Conservation (phyloP, 1,140 invertebrate genomes). For the Oreohelix idahoensis region DNA sequence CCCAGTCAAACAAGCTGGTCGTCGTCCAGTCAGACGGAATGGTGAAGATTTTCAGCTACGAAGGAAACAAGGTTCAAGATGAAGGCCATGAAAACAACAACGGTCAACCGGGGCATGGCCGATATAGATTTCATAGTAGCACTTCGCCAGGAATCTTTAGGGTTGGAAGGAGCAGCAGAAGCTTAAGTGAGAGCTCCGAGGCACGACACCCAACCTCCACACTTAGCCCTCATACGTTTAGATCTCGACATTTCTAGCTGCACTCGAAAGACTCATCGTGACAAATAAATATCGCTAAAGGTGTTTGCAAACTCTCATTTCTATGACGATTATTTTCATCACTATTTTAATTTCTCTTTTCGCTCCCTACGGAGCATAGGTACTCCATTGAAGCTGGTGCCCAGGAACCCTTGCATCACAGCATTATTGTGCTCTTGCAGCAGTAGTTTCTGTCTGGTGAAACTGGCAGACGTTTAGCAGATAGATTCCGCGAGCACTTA, state of each 20-base stretch:
- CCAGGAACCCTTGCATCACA: too few relatives aligned
- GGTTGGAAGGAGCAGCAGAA: neutral
- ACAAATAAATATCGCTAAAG: too few relatives aligned
- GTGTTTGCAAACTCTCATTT: too few relatives aligned
- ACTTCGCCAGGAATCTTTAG: neutral
- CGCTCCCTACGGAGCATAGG: too few relatives aligned
- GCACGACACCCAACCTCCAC: neutral
- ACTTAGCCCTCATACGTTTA: neutral
- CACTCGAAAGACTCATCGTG: too few relatives aligned
- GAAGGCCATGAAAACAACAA: neutral
- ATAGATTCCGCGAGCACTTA: too few relatives aligned
- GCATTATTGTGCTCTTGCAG: too few relatives aligned
- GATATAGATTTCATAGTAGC: neutral
- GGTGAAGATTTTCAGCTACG: constrained; percentile 65
- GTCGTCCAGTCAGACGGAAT: constrained; percentile 67
- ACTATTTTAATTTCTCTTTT: too few relatives aligned
- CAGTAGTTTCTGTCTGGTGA: too few relatives aligned
- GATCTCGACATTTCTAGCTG: neutral
- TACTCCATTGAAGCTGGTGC: too few relatives aligned
- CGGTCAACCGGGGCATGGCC: neutral
- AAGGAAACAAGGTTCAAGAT: constrained; percentile 25
- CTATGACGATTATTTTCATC: too few relatives aligned
- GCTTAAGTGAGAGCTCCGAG: neutral
- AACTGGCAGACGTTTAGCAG: too few relatives aligned
- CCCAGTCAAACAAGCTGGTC: constrained; percentile 55